These are phyloP conservation scores for Carassius gibelio DNA, from an alignment of 2,113 vertebrate species.

Conservation along the genomic window DNA sequence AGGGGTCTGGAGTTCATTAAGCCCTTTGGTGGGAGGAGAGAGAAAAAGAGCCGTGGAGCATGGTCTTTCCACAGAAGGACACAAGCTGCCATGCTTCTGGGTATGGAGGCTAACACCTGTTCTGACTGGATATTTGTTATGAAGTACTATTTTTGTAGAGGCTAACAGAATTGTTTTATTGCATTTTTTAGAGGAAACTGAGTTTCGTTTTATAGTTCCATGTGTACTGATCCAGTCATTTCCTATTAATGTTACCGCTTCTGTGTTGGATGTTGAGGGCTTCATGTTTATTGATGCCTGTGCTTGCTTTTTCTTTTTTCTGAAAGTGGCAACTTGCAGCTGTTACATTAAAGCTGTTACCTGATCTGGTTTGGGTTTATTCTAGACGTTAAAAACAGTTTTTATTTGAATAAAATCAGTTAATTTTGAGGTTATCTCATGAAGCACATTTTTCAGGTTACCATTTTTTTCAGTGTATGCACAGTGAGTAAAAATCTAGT, in stretches of 20 bases:
- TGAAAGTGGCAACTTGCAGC: not conserved
- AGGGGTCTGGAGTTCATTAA: slow-evolving; percentile 59
- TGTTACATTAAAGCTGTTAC: not conserved
- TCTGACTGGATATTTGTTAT: not conserved
- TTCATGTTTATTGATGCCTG: not conserved
- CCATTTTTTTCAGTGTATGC: not conserved
- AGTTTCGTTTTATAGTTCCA: slow-evolving; percentile 20
- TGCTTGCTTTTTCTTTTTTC: not conserved
- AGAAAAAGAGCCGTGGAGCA: slow-evolving; percentile 13
- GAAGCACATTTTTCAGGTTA: not conserved
- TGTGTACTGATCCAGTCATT: slow-evolving; percentile 1
- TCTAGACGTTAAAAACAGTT: not conserved
- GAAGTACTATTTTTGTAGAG: not conserved
- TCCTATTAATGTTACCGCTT: not conserved
- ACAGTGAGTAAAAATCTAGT: not conserved
- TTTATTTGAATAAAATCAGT: not conserved
- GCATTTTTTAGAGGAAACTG: not conserved
- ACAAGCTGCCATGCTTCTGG: not conserved
- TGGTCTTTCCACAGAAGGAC: slow-evolving; percentile 7
- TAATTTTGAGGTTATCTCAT: no score
- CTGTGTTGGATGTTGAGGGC: not conserved
- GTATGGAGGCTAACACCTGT: slow-evolving; percentile 35
- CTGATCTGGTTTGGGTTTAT: not conserved
- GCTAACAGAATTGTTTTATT: slow-evolving; percentile 30
- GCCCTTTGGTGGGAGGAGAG: slow-evolving; percentile 31